Percentiles rank a stretch among this genome's conserved stretches.
Evolutionary conservation across 1,140 invertebrate species (phyloP).

Genomic region (Yoshiicerus persimilis): DNA sequence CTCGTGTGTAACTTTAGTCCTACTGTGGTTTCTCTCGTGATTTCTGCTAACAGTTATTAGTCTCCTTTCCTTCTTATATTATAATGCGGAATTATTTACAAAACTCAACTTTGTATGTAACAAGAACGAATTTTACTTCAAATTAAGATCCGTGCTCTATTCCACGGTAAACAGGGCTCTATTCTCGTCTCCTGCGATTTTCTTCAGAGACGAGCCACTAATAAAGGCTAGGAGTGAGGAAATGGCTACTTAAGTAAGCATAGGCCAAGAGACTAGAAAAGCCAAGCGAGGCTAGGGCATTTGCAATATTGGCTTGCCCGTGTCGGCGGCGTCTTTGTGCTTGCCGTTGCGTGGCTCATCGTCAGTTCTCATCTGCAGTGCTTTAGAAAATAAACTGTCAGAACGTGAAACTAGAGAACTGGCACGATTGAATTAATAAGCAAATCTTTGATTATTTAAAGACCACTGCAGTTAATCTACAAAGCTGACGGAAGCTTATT

Average conservation of each 20-base stretch:
- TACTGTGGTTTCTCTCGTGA: not conserved
- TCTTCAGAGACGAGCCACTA: too few species aligned
- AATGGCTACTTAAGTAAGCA: too few species aligned
- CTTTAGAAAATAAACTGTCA: not conserved
- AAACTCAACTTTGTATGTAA: too few species aligned
- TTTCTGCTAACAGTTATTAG: not conserved
- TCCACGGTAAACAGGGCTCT: not conserved
- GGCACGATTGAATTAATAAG: not conserved
- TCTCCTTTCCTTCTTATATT: not conserved
- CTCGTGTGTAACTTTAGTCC: not conserved
- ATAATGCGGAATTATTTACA: too few species aligned
- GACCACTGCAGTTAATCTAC: not conserved
- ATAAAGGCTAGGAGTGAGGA: too few species aligned
- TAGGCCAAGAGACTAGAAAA: not conserved
- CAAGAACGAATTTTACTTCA: too few species aligned
- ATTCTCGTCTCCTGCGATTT: too few species aligned
- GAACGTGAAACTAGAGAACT: not conserved
- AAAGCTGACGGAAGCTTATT: not conserved
- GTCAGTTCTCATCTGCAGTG: not conserved
- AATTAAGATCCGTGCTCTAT: not conserved
- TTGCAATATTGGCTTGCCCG: not conserved
- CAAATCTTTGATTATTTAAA: not conserved
- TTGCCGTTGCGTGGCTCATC: not conserved
- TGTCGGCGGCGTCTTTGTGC: not conserved
- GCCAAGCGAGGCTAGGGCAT: not conserved